These are phyloP conservation scores for Hypsibius dujardini DNA, from an alignment of 1,140 invertebrate species.

Conservation along the genomic window DNA sequence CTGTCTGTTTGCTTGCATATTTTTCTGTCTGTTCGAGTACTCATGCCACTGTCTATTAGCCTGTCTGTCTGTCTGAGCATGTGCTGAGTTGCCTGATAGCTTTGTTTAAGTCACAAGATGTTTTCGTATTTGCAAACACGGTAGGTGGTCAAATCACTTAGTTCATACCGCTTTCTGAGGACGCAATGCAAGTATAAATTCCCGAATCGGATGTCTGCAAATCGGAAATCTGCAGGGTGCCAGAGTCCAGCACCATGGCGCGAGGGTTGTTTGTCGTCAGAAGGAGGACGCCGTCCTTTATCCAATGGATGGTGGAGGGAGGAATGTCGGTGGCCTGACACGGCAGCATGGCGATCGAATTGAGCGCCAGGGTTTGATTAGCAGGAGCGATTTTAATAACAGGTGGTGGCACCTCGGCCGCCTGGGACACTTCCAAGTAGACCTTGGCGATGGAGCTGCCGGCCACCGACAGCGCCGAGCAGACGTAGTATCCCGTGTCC, in stretches of 20 bases:
- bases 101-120: not conserved
- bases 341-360: conserved; percentile 56
- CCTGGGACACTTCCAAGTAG: conserved; percentile 53
- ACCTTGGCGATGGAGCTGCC: conserved; percentile 60
- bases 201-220: conserved; percentile 52
- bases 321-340: conserved; percentile 54
- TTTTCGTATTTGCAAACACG: not conserved
- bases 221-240: conserved; percentile 60
- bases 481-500: conserved; percentile 67
- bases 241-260: conserved; percentile 44
- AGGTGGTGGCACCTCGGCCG: conserved; percentile 63
- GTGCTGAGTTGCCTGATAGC: no score
- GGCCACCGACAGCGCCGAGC: conserved; percentile 64
- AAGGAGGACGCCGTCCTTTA: conserved; percentile 50
- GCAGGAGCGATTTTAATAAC: conserved; percentile 70
- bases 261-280: conserved; percentile 37
- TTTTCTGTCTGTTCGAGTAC: no score
- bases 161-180: conserved; percentile 51
- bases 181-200: conserved; percentile 60
- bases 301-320: conserved; percentile 56
- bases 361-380: conserved; percentile 68
- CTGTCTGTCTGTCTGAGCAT: no score
- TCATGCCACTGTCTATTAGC: no score
- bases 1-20: no score
- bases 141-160: not conserved